Conservation (phyloP, 1,140 invertebrate genomes). For the fruit fly (Drosophila melanogaster) region DNA sequence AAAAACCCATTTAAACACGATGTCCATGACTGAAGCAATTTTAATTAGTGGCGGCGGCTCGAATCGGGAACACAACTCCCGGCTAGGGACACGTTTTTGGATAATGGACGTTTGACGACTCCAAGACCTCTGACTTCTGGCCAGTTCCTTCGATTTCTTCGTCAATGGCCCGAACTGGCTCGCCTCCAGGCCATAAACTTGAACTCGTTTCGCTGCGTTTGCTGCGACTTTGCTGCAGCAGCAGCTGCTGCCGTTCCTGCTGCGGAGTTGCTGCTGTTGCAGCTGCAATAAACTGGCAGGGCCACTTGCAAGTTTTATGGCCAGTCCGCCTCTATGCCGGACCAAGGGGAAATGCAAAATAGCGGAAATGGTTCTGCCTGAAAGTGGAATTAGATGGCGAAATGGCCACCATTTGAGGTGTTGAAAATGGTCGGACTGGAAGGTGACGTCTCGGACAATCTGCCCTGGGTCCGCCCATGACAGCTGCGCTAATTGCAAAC, state of each 20-base stretch:
- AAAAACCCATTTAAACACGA: neutral
- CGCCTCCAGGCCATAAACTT: constrained; percentile 71
- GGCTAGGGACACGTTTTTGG: constrained; percentile 22
- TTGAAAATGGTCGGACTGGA: constrained; percentile 61
- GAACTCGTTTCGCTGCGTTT: constrained; percentile 74
- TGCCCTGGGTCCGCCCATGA: constrained; percentile 40
- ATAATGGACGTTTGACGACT: constrained; percentile 76
- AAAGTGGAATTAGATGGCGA: constrained; percentile 51
- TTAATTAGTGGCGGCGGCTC: constrained; percentile 41
- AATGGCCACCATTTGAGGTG: constrained; percentile 54
- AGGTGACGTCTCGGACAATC: constrained; percentile 36
- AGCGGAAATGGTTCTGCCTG: constrained; percentile 76
- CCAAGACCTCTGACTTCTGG: constrained; percentile 45
- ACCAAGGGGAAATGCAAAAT: constrained; percentile 59
- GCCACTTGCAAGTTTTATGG: constrained; percentile 51
- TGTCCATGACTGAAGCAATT: constrained; percentile 33
- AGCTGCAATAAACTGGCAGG: constrained; percentile 51
- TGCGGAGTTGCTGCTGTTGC: constrained; percentile 21
- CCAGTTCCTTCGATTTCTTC: neutral
- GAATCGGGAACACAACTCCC: constrained; percentile 21
- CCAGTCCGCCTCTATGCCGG: constrained; percentile 18
- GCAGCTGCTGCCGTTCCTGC: constrained; percentile 25
- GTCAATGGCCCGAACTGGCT: constrained; percentile 9
- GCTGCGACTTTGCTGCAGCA: constrained; percentile 9
- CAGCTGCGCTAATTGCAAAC: constrained; percentile 74